Base-by-base conservation (phyloP, 2,113 vertebrate species). In the Tursiops truncatus region DNA sequence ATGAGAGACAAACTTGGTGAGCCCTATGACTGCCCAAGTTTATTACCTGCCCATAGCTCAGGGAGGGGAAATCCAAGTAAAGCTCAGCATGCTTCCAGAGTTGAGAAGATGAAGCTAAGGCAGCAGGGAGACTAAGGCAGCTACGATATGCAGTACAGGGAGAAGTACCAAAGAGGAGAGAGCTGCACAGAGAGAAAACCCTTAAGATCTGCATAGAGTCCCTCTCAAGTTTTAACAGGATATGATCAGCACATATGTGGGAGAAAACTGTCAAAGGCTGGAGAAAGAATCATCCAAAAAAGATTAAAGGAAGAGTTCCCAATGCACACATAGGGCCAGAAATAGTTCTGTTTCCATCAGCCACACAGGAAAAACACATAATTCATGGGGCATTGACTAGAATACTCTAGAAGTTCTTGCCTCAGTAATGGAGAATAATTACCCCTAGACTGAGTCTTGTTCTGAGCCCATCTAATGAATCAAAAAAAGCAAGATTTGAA, bases 401-500 rank as follows among this genome's bases (percentile, higher is more conserved):
- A 97, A 18, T 60, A 53, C 15, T 82, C 41, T 56, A 80, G 44
- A 33, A 92, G 26, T 25, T 62, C 47, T 86, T 90, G 25, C 38
- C 15, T 94, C 68, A 65, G 71, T 67, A 33, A 18, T 47, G 31
- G 53, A 89, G 31, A 81, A 65, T 84, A 95, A 92, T 79, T 91
- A 91, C 86, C 7, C 38, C 28, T 62, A 71, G 15, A 65, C 20
- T 74, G 47, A 84, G 25, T 65, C 26, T 62, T 82, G 31, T 53
- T 92, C 23, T 81, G 20, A 80, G 83, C 4, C 6, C 50, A 79
- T 63, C 38, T 41, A 87, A 74, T 70, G 74, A 98, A 68, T 74
- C 33, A 87, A 67, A 80, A 80, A 92, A 96, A 71, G 76, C 21
- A 93, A 95, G 26, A 84, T 31, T 60, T 62, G 26, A 93, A 94